These are phyloP conservation scores for Agraylea sexmaculata DNA, from an alignment of 1,140 invertebrate genomes.

Conservation along the genomic window DNA sequence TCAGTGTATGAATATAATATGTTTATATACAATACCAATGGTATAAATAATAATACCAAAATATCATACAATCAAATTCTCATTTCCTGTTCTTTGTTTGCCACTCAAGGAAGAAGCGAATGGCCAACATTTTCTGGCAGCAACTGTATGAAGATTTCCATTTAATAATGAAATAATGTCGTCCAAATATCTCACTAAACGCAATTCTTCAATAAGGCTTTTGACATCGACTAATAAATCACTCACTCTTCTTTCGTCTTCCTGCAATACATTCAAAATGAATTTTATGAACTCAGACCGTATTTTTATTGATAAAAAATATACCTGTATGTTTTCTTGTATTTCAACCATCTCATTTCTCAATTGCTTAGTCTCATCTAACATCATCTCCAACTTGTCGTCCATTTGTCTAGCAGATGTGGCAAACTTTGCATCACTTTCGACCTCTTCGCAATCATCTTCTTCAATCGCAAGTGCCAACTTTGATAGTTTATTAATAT, in stretches of 20 bases:
- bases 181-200: slow-evolving; percentile 32
- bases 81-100: slow-evolving; percentile 24
- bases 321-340: slow-evolving; percentile 35
- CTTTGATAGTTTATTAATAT: slow-evolving; percentile 32
- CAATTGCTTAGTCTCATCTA: slow-evolving; percentile 33
- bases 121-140: slow-evolving; percentile 29
- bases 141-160: slow-evolving; percentile 27
- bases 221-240: slow-evolving; percentile 26
- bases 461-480: slow-evolving; percentile 36
- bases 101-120: slow-evolving; percentile 26
- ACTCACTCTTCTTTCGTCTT: slow-evolving; percentile 10
- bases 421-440: slow-evolving; percentile 21
- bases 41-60: slow-evolving; percentile 6
- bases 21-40: not conserved
- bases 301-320: not conserved
- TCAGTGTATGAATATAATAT: not conserved
- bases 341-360: slow-evolving; percentile 36
- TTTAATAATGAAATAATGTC: slow-evolving; percentile 34
- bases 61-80: slow-evolving; percentile 32
- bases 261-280: slow-evolving; percentile 9
- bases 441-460: slow-evolving; percentile 25
- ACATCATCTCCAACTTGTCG: slow-evolving; percentile 28
- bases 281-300: not conserved
- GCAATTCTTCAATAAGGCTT: slow-evolving; percentile 27
- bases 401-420: slow-evolving; percentile 26